phyloP scores from a whole-genome alignment of 1,140 invertebrate genomes.

The Galleria mellonella region DNA sequence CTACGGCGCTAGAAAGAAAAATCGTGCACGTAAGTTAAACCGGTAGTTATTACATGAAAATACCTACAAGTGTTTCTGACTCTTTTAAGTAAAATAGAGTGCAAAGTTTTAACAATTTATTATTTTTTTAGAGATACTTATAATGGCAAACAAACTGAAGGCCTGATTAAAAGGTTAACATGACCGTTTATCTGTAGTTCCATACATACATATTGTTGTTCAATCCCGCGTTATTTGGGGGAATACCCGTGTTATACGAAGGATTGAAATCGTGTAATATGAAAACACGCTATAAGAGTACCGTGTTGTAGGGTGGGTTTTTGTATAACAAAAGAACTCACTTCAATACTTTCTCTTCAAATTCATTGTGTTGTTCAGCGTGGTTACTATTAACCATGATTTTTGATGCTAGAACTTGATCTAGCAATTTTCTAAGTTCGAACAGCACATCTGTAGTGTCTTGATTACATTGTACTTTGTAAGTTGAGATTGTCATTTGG shows the following conservation, averaged over 20 bases:
- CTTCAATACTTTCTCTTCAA: conserved; percentile 51
- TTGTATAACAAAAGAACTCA: conserved; percentile 23
- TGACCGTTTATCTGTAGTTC: too few relatives aligned
- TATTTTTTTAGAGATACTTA: too few relatives aligned
- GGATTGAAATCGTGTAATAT: too few relatives aligned
- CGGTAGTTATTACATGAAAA: too few relatives aligned
- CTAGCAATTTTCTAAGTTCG: conserved; percentile 37
- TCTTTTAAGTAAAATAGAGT: not conserved
- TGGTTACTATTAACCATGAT: conserved; percentile 21
- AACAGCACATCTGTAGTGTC: conserved; percentile 31
- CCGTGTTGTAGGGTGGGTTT: too few relatives aligned
- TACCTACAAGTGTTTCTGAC: not conserved
- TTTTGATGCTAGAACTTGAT: conserved; percentile 48
- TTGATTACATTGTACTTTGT: conserved; percentile 39
- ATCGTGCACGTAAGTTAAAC: not conserved
- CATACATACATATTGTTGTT: too few relatives aligned
- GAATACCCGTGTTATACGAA: too few relatives aligned
- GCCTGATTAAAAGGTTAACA: too few relatives aligned
- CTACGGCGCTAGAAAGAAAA: conserved; percentile 50
- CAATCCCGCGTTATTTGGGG: too few relatives aligned
- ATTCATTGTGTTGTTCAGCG: conserved; percentile 19
- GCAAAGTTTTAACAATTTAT: not conserved
- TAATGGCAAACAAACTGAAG: too few relatives aligned
- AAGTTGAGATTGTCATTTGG: conserved; percentile 29
- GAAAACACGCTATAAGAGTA: too few relatives aligned